Base-by-base conservation (phyloP, 2,797 vertebrate genomes). In the Cossypha heuglini region DNA sequence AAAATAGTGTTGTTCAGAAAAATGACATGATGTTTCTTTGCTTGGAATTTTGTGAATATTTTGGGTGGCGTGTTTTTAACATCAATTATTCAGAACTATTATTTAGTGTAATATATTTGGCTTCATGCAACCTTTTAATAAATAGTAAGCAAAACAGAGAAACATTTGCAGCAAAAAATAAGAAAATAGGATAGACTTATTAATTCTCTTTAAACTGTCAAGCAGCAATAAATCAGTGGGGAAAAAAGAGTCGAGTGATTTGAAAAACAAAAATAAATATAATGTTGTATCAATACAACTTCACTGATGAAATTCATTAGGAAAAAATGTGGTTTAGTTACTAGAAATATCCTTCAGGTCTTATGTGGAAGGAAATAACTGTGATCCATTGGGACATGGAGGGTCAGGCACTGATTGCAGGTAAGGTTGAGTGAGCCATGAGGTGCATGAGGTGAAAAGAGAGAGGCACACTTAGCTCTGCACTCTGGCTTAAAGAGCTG, bases 161-260 rank as follows among this genome's bases (percentile, higher is more conserved):
- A 93, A 71, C 15, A 48, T 73, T 88, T 82, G 10, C 25, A 67
- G 37, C 73, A 66, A 93, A 62, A 84, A 10, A 6, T 28, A 76
- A 72, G 49, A 81, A 84, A 78, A 69, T 35, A 76, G 6, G 9
- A 66, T 38, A 85, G 11, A 12, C 6, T 90, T 82, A 93, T 49
- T 88, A 88, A 94, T 95, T 95, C 63, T 79, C 35, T 93, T 90
- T 76, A 76, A 33, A 79, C 38, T 90, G 86, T 73, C 90, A 95
- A 86, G 69, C 16, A 86, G 5, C 18, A 88, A 55, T 11, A 73
- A 73, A 90, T 33, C 49, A 59, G 12, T 5, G 8, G 21, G 13
- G 2, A 4, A 45, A 10, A n/a, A 74, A 54, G 5, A 58, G 14
- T 16, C 73, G 15, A 48, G 7, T 37, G 8, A 48, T 74, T 31